Conservation (phyloP, 2,113 vertebrate genomes). For the Cavia porcellus region DNA sequence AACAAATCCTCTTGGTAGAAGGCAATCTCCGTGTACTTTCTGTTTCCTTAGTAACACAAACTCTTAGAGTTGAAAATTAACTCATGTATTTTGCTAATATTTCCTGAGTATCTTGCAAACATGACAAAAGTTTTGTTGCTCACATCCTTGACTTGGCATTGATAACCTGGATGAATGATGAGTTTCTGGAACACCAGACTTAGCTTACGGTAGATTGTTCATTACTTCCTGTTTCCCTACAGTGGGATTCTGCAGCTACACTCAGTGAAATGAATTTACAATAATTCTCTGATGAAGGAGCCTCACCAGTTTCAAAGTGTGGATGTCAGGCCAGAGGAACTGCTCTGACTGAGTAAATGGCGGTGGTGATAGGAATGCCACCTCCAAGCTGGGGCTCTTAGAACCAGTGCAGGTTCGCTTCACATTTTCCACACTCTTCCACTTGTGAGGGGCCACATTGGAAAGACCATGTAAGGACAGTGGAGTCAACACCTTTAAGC, state of each 20-base stretch:
- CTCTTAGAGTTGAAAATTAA: not conserved
- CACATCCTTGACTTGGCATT: not conserved
- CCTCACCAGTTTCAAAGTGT: not conserved
- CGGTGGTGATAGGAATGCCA: no score
- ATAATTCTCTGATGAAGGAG: not conserved
- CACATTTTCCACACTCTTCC: not conserved
- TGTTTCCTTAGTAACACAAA: not conserved
- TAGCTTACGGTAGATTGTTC: not conserved
- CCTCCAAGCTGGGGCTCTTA: not conserved
- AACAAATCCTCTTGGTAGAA: not conserved
- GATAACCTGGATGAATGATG: not conserved
- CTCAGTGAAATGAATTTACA: not conserved
- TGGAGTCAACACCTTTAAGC: rapidly evolving
- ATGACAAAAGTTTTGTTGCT: not conserved
- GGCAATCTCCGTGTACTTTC: not conserved
- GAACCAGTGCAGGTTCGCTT: not conserved
- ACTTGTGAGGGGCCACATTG: not conserved
- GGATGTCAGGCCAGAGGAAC: not conserved
- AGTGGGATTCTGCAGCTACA: not conserved
- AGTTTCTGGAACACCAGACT: not conserved
- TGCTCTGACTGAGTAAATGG: not conserved
- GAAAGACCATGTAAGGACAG: not conserved
- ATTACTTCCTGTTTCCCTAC: not conserved
- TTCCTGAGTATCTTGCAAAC: not conserved
- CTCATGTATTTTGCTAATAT: not conserved